Base-by-base conservation (phyloP, 2,797 vertebrate genomes). In the Rhynchonycteris naso region DNA sequence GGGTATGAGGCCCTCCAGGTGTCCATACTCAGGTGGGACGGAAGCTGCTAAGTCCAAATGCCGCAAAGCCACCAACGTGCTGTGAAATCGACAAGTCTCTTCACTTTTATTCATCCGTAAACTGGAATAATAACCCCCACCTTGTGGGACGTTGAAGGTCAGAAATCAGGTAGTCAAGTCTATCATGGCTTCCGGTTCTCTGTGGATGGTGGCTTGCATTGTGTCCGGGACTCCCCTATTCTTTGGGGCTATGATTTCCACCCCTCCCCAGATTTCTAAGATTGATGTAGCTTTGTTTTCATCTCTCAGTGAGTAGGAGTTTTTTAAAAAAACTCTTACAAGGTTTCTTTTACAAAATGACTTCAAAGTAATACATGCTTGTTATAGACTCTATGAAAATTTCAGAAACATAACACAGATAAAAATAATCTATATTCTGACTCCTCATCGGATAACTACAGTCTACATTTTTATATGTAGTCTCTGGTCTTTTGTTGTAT, bases 401-500 rank as follows among this genome's bases (percentile, higher is more conserved):
- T 87, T 87, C 59, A 69, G 71, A 1, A 68, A 72, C 74, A 65
- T 54, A 61, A 24, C n/a, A 68, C 22, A 83, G 74, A 63, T 63
- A 54, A 90, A 94, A 88, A 80, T 58, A 71, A 59, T 35, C 13
- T 56, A 35, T 72, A 82, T 82, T 90, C 38, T 79, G 58, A 83
- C 43, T 22, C 59, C 21, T 95, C 65, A 88, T 75, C 43, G 79
- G 81, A 81, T 52, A 92, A 65, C 26, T 38, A 74, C 19, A 74
- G 58, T 22, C 82, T 72, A 69, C 14, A 15, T 66, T 80, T 80
- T 52, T n/a, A 54, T 9, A 50, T 66, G 71, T 15, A 75, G 19
- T 43, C 22, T 66, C 47, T 24, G 10, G 22, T 66, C 50, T 78
- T 76, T 52, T 71, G 52, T 19, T 68, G 35, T 58, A 56, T 22